Conservation (phyloP, 2,113 vertebrate genomes). For the Thymallus thymallus region DNA sequence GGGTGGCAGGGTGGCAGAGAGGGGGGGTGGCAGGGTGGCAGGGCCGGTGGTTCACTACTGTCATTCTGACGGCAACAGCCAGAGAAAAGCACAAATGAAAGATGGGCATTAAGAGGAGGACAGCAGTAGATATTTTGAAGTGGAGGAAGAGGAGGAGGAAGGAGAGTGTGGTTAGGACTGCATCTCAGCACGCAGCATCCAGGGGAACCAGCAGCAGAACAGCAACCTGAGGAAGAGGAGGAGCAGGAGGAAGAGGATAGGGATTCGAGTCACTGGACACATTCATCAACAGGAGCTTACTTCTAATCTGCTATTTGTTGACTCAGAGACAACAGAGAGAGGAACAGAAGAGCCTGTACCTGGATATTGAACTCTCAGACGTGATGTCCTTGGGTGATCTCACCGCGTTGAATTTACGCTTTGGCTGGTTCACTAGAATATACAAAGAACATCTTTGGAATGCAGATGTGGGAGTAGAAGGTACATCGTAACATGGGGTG, state of each 20-base stretch:
- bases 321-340: neutral
- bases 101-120: slow-evolving; percentile 42
- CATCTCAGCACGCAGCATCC: slow-evolving; percentile 93
- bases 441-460: slow-evolving; percentile 19
- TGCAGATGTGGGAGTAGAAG: too few species aligned
- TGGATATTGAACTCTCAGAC: slow-evolving; percentile 91
- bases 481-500: too few species aligned
- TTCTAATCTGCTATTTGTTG: neutral
- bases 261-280: neutral
- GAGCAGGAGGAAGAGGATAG: neutral
- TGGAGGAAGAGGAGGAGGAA: slow-evolving; percentile 10
- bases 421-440: slow-evolving; percentile 85
- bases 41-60: slow-evolving; percentile 34
- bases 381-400: slow-evolving; percentile 91
- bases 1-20: too few species aligned
- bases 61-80: slow-evolving; percentile 36
- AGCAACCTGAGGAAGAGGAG: slow-evolving; percentile 76
- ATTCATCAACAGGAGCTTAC: neutral
- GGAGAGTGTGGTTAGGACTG: slow-evolving; percentile 78
- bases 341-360: slow-evolving; percentile 63
- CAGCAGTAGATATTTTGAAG: slow-evolving; percentile 32
- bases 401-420: slow-evolving; percentile 85
- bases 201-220: slow-evolving; percentile 95
- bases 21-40: slow-evolving; percentile 10
- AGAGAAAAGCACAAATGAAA: slow-evolving; percentile 15